Conservation (phyloP, 2,797 vertebrate species). For the Phrynocephalus forsythii region DNA sequence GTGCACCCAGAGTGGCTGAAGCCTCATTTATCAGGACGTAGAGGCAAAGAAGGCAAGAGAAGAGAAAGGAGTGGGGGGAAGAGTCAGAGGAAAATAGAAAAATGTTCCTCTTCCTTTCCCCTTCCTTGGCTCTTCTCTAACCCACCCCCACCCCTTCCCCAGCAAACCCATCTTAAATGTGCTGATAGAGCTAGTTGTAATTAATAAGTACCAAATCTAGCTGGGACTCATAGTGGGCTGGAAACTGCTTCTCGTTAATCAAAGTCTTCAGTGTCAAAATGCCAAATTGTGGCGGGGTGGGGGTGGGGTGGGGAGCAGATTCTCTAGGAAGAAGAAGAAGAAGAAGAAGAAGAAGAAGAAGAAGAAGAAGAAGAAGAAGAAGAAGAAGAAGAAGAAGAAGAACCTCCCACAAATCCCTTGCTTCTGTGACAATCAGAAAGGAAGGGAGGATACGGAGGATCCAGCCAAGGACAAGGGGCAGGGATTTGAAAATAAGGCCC, state of each 20-base stretch:
- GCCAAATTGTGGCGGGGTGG: background rate
- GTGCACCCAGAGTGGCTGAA: background rate
- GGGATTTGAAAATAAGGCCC: background rate
- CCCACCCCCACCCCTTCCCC: background rate
- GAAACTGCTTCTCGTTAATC: slow-evolving; percentile 32
- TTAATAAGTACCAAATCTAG: slow-evolving; percentile 36
- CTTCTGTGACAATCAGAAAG: background rate
- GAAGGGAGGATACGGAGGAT: no score
- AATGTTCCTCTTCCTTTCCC: background rate
- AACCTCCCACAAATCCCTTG: no score
- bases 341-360: background rate
- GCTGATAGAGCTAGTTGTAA: slow-evolving; percentile 32
- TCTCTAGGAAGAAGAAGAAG: background rate
- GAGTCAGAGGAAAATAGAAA: background rate
- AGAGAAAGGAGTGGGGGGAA: no score
- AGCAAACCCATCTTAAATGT: slow-evolving; percentile 14
- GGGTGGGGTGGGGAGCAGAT: background rate
- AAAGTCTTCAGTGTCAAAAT: slow-evolving; percentile 32
- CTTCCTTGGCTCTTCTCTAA: background rate
- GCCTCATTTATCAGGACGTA: slow-evolving; percentile 26
- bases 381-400: no score
- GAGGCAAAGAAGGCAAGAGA: background rate
- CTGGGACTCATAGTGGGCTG: slow-evolving; percentile 23
- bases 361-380: no score
- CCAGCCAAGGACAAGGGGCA: background rate